Evolutionary conservation across 2,888 invertebrate genomes (phyloP), one percentile per base, ranked within the genome.

Genomic region (Noctuana brunneofusca): DNA sequence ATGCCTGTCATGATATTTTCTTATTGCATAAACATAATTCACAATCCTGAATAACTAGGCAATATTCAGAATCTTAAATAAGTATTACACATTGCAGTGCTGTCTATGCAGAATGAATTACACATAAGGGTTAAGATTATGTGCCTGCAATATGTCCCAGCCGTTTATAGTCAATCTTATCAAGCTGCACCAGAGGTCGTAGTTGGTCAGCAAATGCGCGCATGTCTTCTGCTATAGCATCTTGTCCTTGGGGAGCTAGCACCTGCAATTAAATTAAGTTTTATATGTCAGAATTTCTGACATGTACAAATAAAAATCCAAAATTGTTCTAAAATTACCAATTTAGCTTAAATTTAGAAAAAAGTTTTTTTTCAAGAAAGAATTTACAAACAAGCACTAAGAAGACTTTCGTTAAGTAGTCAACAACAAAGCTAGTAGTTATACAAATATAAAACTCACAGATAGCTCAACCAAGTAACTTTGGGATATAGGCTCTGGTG

Each of bases 221-320:
- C 96, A 99, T 98, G 78, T 99, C 98, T 76, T 98, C 98, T 2
- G 97, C 98, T 63, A 99, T 97, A 18, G 97, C 96, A 81, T 98
- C 98, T 84, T 98, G 97, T 0, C 97, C 97, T 72, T 96, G 95
- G 0, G 97, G 97, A 2, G 98, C 97, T 58, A 97, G 88, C 11
- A 97, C 96, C 92, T 92, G 73, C 6, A 27, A 6, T 27, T 27
- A 49, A 24, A 49, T 24, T 12, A 20, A 20, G 0, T 5, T 27
- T 5, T 35, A 35, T 9, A 12, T 2, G 2, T 35, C 12, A 9
- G 12, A 22, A 18, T 32, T 32, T 18, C 0, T 52, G 1, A 16
- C n/a, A n/a, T n/a, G n/a, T n/a, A n/a, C n/a, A n/a, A n/a, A n/a
- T n/a, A n/a, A n/a, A n/a, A n/a, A n/a, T n/a, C n/a, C n/a, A n/a